These are phyloP conservation scores for Rhinichthys klamathensis DNA, from an alignment of 2,113 vertebrate species.

Conservation along the genomic window DNA sequence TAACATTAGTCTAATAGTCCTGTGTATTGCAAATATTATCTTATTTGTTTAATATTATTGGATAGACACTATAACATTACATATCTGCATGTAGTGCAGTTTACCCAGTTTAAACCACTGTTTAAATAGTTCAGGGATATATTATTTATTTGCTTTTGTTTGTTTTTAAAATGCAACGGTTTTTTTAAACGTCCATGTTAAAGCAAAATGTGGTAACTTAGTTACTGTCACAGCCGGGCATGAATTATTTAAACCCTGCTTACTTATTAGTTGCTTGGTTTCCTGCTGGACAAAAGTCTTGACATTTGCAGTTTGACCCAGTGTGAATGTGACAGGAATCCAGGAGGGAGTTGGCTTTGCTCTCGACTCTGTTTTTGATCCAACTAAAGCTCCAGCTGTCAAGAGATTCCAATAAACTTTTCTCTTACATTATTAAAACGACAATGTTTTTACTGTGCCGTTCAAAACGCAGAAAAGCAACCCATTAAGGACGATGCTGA, in stretches of 20 bases:
- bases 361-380: conserved; percentile 2
- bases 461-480: conserved; percentile 12
- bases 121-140: background rate
- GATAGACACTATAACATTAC: too few species aligned
- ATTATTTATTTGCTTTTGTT: background rate
- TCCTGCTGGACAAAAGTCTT: conserved; percentile 41
- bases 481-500: conserved; percentile 25
- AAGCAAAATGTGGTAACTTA: background rate
- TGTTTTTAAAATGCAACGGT: background rate
- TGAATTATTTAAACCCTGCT: conserved; percentile 39
- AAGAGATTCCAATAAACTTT: background rate
- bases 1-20: background rate
- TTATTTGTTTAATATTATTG: background rate
- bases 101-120: background rate
- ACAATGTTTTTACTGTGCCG: conserved; percentile 17
- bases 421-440: background rate
- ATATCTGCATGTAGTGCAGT: background rate
- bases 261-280: conserved; percentile 29
- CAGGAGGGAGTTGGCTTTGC: conserved; percentile 34
- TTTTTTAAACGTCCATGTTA: background rate
- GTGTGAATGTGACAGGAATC: conserved; percentile 30
- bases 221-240: background rate
- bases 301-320: conserved; percentile 36
- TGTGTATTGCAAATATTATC: background rate
- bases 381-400: conserved; percentile 16